phyloP scores from a whole-genome alignment of 2,888 invertebrate species.

The Orthosia gothica region DNA sequence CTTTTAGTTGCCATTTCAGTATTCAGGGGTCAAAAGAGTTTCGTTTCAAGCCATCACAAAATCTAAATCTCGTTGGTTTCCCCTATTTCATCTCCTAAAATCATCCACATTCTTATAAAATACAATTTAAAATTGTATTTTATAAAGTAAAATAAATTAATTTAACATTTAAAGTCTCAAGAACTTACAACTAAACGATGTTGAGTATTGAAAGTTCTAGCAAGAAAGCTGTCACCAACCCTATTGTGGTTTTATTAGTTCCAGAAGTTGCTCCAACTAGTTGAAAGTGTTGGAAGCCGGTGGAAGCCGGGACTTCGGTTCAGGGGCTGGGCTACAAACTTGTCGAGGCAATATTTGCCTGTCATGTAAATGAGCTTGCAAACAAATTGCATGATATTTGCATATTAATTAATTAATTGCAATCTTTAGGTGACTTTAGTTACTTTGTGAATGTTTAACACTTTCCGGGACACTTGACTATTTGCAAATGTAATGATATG shows the following conservation, averaged over 20 bases:
- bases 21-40: background rate
- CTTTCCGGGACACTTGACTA: too few species aligned
- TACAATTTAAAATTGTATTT: too few species aligned
- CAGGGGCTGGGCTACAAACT: conserved; percentile 20
- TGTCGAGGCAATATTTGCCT: conserved; percentile 28
- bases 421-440: background rate
- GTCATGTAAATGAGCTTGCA: conserved; percentile 34
- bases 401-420: conserved; percentile 10
- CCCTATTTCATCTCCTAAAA: too few species aligned
- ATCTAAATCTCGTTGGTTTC: background rate
- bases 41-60: background rate
- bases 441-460: conserved; percentile 16
- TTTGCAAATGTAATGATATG: too few species aligned
- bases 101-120: background rate
- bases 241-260: conserved; percentile 47
- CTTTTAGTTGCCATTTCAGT: background rate
- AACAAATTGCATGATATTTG: conserved; percentile 33
- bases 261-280: conserved; percentile 39
- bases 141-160: too few species aligned
- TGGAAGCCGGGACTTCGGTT: background rate
- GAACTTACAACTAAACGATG: conserved; percentile 11
- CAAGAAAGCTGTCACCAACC: conserved; percentile 46
- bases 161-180: background rate
- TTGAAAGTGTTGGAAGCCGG: too few species aligned
- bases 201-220: conserved; percentile 11